A percentile compares a stretch with the other conserved stretches of the same genome.
These are phyloP conservation scores for Cremastinae sp. DNA, from an alignment of 2,888 invertebrate genomes.

Conservation along the genomic window DNA sequence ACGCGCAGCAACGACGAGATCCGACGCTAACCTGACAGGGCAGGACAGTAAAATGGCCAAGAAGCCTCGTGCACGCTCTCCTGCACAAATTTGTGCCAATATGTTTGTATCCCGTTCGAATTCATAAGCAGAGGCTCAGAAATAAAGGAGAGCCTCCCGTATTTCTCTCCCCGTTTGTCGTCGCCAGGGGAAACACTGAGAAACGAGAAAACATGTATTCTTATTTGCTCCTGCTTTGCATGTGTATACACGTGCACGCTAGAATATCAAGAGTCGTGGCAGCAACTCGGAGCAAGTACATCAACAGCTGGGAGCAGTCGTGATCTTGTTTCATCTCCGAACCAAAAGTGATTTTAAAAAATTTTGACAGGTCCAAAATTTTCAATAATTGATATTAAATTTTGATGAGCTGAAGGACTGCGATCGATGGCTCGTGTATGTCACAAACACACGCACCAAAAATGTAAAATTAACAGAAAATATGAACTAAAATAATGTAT, in stretches of 20 bases:
- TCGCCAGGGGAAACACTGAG: conserved; percentile 14
- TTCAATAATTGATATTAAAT: too few species aligned
- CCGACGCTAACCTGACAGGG: conserved; percentile 63
- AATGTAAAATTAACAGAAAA: too few species aligned
- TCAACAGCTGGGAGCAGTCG: conserved; percentile 34
- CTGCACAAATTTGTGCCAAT: too few species aligned
- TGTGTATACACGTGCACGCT: background rate
- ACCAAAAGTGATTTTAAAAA: too few species aligned
- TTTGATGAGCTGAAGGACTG: too few species aligned
- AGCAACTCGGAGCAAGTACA: conserved; percentile 12
- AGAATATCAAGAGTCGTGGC: too few species aligned
- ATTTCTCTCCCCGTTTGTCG: background rate
- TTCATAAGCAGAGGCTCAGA: conserved; percentile 65
- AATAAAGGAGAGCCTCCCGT: conserved; percentile 25
- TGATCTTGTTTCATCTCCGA: too few species aligned
- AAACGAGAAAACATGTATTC: conserved; percentile 10
- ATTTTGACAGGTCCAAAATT: too few species aligned
- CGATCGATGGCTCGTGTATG: too few species aligned
- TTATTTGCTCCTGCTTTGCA: conserved; percentile 6
- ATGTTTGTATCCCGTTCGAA: conserved; percentile 62
- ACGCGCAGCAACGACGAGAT: conserved; percentile 38
- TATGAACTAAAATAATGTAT: too few species aligned
- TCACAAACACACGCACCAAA: too few species aligned
- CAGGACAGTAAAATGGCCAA: conserved; percentile 66
- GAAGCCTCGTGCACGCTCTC: conserved; percentile 61